Percentiles rank a stretch among this genome's conserved stretches.
Evolutionary conservation across 1,140 invertebrate species (phyloP).

Genomic region (Agrypnia vestita): DNA sequence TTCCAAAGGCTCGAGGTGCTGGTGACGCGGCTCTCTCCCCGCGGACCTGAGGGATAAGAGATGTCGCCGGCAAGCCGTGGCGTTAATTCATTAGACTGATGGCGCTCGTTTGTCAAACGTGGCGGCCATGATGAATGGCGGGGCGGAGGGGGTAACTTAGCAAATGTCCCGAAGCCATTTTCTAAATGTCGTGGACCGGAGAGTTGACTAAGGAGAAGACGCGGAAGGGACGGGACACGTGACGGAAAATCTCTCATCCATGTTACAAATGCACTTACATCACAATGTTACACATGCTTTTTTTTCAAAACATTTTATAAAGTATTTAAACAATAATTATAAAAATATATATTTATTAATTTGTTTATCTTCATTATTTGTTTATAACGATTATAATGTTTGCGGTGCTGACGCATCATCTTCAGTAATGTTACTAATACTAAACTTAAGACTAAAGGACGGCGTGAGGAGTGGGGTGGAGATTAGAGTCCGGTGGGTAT

Average conservation of each 20-base stretch:
- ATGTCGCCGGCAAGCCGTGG: constrained; percentile 44
- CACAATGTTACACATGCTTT: too few relatives aligned
- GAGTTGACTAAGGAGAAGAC: constrained; percentile 38
- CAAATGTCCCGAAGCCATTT: constrained; percentile 44
- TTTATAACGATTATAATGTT: too few relatives aligned
- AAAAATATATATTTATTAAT: too few relatives aligned
- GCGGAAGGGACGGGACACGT: background rate
- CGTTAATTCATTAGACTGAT: constrained; percentile 53
- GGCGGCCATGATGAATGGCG: constrained; percentile 27
- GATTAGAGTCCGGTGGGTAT: too few relatives aligned
- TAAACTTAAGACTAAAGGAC: too few relatives aligned
- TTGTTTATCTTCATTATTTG: too few relatives aligned
- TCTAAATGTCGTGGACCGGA: constrained; percentile 38
- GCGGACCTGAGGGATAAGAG: constrained; percentile 28
- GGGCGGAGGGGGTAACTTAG: constrained; percentile 28
- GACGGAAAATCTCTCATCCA: background rate
- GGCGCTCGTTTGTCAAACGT: constrained; percentile 48
- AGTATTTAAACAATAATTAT: too few relatives aligned
- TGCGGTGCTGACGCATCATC: too few relatives aligned
- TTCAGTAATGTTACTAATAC: too few relatives aligned
- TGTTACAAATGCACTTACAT: too few relatives aligned
- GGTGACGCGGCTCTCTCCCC: background rate
- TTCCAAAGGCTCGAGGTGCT: background rate
- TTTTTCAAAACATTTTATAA: too few relatives aligned
- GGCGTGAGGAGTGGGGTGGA: too few relatives aligned